These are phyloP conservation scores for Tachyglossus aculeatus DNA, from an alignment of 2,797 vertebrate species.

Conservation along the genomic window DNA sequence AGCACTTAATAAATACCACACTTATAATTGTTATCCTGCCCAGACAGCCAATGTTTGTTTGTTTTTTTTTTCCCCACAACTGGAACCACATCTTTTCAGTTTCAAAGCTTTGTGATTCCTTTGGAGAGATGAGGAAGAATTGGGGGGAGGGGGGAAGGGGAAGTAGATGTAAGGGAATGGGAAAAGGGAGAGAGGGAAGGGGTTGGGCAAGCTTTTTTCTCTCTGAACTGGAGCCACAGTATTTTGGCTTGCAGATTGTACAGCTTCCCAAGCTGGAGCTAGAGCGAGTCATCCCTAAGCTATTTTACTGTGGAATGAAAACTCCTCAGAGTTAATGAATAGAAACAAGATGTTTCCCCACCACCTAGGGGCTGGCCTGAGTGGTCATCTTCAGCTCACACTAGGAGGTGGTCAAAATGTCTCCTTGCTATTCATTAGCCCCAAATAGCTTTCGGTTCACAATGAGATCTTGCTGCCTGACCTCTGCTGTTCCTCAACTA, in stretches of 20 bases:
- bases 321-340: slow-evolving; percentile 53
- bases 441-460: slow-evolving; percentile 62
- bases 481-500: slow-evolving; percentile 61
- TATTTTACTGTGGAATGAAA: slow-evolving; percentile 55
- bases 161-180: too few species aligned
- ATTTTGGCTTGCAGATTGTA: neutral
- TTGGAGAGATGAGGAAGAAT: too few species aligned
- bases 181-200: fast-evolving
- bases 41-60: too few species aligned
- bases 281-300: slow-evolving; percentile 22
- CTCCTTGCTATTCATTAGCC: slow-evolving; percentile 66
- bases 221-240: neutral
- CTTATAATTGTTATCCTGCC: too few species aligned
- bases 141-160: too few species aligned
- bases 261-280: slow-evolving; percentile 38
- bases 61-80: too few species aligned
- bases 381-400: slow-evolving; percentile 61
- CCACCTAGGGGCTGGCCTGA: slow-evolving; percentile 60
- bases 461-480: slow-evolving; percentile 65
- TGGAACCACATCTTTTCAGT: too few species aligned
- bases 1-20: too few species aligned
- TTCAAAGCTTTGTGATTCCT: too few species aligned
- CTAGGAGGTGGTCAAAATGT: slow-evolving; percentile 70
- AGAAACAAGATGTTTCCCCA: slow-evolving; percentile 67
- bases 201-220: fast-evolving